These are phyloP conservation scores for Limenitis camilla DNA, from an alignment of 2,888 invertebrate species.

Conservation along the genomic window DNA sequence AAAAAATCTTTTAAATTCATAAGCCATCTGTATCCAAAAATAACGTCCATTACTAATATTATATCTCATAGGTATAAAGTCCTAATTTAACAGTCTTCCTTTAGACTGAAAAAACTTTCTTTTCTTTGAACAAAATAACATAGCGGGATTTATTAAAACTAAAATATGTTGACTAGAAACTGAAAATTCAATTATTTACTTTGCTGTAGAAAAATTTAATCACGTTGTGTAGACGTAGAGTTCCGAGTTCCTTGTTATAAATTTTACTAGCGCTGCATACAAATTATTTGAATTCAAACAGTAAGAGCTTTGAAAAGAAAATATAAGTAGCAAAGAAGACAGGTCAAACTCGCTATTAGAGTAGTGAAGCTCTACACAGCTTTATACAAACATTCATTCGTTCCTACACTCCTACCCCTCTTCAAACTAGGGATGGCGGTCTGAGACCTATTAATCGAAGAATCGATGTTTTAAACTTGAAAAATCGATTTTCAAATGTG, in stretches of 20 bases:
- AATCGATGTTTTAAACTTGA: no score
- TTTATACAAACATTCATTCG: conserved; percentile 56
- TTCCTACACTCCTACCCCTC: no score
- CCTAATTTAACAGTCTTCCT: no score
- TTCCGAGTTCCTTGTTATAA: conserved; percentile 6
- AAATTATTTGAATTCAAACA: conserved; percentile 12
- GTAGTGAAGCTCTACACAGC: conserved; percentile 27
- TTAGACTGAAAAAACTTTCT: no score
- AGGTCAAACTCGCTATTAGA: conserved; percentile 25
- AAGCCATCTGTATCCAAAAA: no score
- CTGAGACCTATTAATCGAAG: no score
- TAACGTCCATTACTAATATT: no score
- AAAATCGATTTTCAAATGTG: no score
- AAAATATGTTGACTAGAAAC: neutral
- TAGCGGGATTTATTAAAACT: neutral
- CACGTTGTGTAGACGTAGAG: neutral
- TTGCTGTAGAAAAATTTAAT: neutral
- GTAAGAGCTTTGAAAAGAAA: conserved; percentile 18
- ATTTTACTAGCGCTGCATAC: conserved; percentile 11
- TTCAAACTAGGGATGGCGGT: no score
- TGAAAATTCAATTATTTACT: neutral
- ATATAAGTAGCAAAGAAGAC: conserved; percentile 21
- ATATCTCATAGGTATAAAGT: no score
- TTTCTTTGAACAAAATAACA: neutral
- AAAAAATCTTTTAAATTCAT: no score